These are phyloP conservation scores for Tragopan temminckii DNA, from an alignment of 2,797 vertebrate genomes.

Conservation along the genomic window DNA sequence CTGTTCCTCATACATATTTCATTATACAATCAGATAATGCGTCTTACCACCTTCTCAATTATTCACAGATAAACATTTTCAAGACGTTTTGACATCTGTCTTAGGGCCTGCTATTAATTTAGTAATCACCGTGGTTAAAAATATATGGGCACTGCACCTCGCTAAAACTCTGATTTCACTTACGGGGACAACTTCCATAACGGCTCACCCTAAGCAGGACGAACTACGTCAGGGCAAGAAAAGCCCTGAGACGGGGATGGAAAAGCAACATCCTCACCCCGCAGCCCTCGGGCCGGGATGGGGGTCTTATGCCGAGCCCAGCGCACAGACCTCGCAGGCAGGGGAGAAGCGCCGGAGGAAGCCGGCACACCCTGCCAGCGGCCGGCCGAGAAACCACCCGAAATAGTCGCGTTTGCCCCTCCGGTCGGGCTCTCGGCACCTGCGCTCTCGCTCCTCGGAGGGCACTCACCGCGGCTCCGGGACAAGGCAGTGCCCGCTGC, in stretches of 20 bases:
- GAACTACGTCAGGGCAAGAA: not conserved
- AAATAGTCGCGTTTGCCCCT: not conserved
- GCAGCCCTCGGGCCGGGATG: not conserved
- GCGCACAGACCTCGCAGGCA: not conserved
- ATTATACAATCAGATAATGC: slow-evolving; percentile 92
- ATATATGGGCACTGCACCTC: slow-evolving; percentile 76
- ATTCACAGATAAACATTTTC: slow-evolving; percentile 93
- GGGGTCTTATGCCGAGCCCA: too few relatives aligned
- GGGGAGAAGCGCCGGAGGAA: not conserved
- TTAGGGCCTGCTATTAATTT: slow-evolving; percentile 89
- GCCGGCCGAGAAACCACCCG: not conserved
- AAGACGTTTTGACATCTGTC: slow-evolving; percentile 95
- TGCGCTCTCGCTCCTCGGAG: not conserved
- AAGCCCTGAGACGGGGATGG: not conserved
- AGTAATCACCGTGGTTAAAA: slow-evolving; percentile 83
- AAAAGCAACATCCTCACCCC: not conserved
- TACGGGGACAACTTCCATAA: not conserved
- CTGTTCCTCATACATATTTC: slow-evolving; percentile 97
- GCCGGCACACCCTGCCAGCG: not conserved
- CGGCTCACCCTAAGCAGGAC: not conserved
- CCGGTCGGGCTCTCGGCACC: not conserved
- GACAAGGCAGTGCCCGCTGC: not conserved
- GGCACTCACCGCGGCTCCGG: not conserved
- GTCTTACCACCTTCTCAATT: slow-evolving; percentile 87
- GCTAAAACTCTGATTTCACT: slow-evolving; percentile 53